Evolutionary conservation across 2,888 invertebrate species (phyloP), one percentile per base, ranked within the genome.

Genomic region (Nemurella pictetii): DNA sequence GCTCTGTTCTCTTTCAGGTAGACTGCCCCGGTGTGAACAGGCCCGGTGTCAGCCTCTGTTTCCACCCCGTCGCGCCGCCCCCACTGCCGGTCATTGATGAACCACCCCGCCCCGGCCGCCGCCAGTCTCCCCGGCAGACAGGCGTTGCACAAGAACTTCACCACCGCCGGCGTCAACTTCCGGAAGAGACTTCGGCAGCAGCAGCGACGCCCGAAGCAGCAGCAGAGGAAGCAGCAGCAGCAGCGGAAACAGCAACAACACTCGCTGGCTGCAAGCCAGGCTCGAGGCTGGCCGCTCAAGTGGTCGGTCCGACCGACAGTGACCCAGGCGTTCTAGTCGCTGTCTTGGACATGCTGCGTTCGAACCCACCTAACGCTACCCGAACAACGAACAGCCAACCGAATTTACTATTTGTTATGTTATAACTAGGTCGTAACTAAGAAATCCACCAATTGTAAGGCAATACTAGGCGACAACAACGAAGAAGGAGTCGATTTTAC

Each of bases 141-240:
- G 80, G 35, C 32, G 75, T 81, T 80, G 75, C 78, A 32, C 29
- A 83, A 35, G 27, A 26, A 83, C 83, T 55, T 36, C 32, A 80
- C 36, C 27, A 72, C 25, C 25, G 15, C 55, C 84, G 32, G 83
- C 74, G 35, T 73, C 83, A 85, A 78, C 83, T 78, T 78, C 83
- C 77, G 83, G 28, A 74, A 74, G 27, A 84, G 12, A 74, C 28
- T 5, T 77, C 75, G 26, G 89, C 20, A 90, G 90, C 90, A 88
- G 88, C 9, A 89, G 90, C 84, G 89, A 88, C 0, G 89, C 90
- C 77, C 89, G 89, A 0, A 89, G 89, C 0, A 87, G 89, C 0
- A 88, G 88, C n/a, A 88, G n/a, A n/a, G n/a, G n/a, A n/a, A n/a
- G n/a, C n/a, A n/a, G n/a, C n/a, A n/a, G n/a, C n/a, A n/a, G n/a